Evolutionary conservation across 2,888 invertebrate species (phyloP), one percentile per base, ranked within the genome.

Genomic region (Nyleta sp.): DNA sequence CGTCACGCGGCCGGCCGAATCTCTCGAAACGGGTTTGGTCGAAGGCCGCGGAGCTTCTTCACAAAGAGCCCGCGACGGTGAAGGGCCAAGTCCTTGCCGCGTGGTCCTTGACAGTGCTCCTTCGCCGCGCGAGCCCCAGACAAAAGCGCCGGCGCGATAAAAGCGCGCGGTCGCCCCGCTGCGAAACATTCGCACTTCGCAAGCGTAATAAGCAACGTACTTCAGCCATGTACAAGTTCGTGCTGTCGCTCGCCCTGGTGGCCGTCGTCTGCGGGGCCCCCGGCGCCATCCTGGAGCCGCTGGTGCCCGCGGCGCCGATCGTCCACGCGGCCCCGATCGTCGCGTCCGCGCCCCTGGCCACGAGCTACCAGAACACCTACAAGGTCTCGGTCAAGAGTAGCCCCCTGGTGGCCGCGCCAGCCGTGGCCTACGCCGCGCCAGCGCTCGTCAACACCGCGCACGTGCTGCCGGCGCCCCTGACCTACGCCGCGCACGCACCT

Each of bases 341-440:
- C 42, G 85, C 87, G 57, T 80, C 83, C 33, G 90, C 92, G 1
- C 94, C 94, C 1, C 65, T 82, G 2, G 90, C 80, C 20, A 78
- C 91, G 35, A 91, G 91, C 57, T 84, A 91, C 86, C 80, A 81
- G 20, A 94, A 94, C 91, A 92, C 93, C 80, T 92, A 94, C 91
- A 70, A 70, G 44, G 60, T 77, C 10, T 91, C 92, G 31, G 52
- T 53, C 17, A 78, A 75, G 18, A 74, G 74, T n/a, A n/a, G n/a
- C n/a, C 13, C 80, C 80, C 42, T 80, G 50, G 93, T 93, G 91
- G 93, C 48, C 78, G 86, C 70, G 83, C 87, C 82, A 35, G 84
- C 87, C 11, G 75, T 88, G 31, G 84, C 89, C 62, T 77, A 93
- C 90, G 92, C 92, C 91, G 93, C 93, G 87, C 84, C 85, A 6